These are phyloP conservation scores for Theocolax elegans DNA, from an alignment of 1,140 invertebrate species.

Conservation along the genomic window DNA sequence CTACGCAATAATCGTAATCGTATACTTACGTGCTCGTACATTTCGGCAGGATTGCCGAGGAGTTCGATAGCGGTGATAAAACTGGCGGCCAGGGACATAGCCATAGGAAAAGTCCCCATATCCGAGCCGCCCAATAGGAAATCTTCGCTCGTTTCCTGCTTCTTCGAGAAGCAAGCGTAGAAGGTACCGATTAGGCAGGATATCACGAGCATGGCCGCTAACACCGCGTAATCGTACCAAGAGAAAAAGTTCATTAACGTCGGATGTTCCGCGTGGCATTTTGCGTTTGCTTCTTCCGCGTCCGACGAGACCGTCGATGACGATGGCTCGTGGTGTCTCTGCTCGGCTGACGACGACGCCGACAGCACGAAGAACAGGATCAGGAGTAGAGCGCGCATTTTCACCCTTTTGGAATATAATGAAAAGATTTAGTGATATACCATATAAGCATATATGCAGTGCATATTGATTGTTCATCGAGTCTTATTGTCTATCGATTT, in stretches of 20 bases:
- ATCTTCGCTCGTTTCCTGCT: slow-evolving; percentile 80
- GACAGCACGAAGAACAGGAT: slow-evolving; percentile 57
- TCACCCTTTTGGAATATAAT: no score
- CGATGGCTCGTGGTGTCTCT: slow-evolving; percentile 44
- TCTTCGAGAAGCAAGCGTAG: slow-evolving; percentile 80
- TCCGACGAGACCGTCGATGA: background rate
- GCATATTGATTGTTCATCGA: no score
- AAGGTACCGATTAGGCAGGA: slow-evolving; percentile 85
- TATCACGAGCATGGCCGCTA: slow-evolving; percentile 76
- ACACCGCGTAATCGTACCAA: slow-evolving; percentile 78
- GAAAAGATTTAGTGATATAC: no score
- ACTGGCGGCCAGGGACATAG: slow-evolving; percentile 82
- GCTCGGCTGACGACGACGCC: slow-evolving; percentile 60
- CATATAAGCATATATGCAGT: no score
- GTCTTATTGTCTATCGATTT: no score
- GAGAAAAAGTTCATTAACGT: slow-evolving; percentile 64
- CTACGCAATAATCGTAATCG: no score
- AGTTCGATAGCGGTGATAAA: slow-evolving; percentile 80
- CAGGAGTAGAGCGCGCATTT: slow-evolving; percentile 55
- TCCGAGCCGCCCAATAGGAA: slow-evolving; percentile 81
- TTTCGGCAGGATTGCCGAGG: slow-evolving; percentile 77
- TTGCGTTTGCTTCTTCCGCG: slow-evolving; percentile 19
- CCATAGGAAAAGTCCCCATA: slow-evolving; percentile 82
- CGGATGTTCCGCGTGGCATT: slow-evolving; percentile 50
- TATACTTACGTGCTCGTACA: slow-evolving; percentile 70